Percentiles rank a stretch among this genome's conserved stretches.
phyloP scores from a whole-genome alignment of 2,888 invertebrate genomes.

The Taenaris catops region DNA sequence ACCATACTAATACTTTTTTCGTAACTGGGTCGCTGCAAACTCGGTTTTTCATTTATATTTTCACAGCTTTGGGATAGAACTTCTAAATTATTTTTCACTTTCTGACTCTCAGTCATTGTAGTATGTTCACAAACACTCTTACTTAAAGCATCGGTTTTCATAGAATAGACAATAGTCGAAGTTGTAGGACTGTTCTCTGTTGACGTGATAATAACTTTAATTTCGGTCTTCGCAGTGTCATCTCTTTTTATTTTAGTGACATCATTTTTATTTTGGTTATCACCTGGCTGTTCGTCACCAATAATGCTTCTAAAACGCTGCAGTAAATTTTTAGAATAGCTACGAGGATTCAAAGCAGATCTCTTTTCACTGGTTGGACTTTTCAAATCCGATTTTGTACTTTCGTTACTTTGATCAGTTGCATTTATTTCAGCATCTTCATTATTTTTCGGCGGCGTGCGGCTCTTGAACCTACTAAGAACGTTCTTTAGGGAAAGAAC shows the following conservation, averaged over 20 bases:
- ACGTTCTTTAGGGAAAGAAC: constrained; percentile 78
- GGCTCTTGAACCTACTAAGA: constrained; percentile 72
- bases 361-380: constrained; percentile 62
- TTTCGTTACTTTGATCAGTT: constrained; percentile 57
- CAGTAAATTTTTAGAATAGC: constrained; percentile 66
- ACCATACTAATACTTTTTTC: constrained; percentile 61
- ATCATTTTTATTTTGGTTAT: constrained; percentile 49
- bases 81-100: constrained; percentile 60
- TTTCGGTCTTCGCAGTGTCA: constrained; percentile 41
- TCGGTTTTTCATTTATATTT: constrained; percentile 48
- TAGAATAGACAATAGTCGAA: constrained; percentile 42
- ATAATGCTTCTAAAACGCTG: constrained; percentile 74
- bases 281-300: constrained; percentile 65
- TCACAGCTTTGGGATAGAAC: constrained; percentile 61
- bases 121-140: constrained; percentile 61
- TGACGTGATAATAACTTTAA: constrained; percentile 61
- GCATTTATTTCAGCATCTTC: constrained; percentile 64
- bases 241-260: constrained; percentile 27
- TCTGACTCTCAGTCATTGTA: constrained; percentile 56
- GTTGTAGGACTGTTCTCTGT: constrained; percentile 51
- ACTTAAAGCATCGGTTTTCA: constrained; percentile 48
- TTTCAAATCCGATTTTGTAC: constrained; percentile 51
- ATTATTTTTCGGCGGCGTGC: constrained; percentile 53
- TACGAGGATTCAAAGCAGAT: constrained; percentile 63
- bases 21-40: constrained; percentile 39